Evolutionary conservation across 2,888 invertebrate genomes (phyloP).

Genomic region (Lycophotia porphyrea): DNA sequence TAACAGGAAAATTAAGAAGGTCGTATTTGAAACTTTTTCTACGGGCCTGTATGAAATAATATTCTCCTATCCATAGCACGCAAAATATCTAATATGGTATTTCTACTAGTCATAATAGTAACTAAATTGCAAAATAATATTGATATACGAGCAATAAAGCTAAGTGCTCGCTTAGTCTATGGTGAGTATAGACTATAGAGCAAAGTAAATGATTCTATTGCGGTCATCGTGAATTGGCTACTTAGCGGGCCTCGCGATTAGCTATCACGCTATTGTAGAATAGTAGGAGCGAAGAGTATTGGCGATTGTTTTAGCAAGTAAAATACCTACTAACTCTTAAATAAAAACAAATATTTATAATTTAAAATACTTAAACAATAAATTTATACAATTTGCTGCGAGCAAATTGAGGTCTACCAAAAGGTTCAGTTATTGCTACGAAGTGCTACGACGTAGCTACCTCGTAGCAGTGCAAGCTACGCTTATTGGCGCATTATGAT

Average conservation of each 20-base stretch:
- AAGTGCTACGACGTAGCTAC: constrained; percentile 64
- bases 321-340: background rate
- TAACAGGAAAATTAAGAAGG: no score
- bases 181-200: constrained; percentile 42
- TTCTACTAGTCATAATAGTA: constrained; percentile 48
- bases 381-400: background rate
- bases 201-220: constrained; percentile 56
- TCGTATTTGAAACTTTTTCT: background rate
- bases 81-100: constrained; percentile 6
- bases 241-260: constrained; percentile 71
- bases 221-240: constrained; percentile 66
- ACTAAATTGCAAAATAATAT: constrained; percentile 63
- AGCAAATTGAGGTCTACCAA: constrained; percentile 1
- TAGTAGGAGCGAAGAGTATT: constrained; percentile 46
- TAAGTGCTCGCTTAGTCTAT: constrained; percentile 63
- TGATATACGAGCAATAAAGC: constrained; percentile 68
- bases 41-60: background rate
- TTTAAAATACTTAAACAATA: background rate
- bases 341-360: background rate
- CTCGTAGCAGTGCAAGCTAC: constrained; percentile 39
- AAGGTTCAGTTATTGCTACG: constrained; percentile 43
- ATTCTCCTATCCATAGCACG: background rate
- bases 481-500: constrained; percentile 4
- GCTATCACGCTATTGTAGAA: constrained; percentile 68
- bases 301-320: constrained; percentile 9